A percentile compares a stretch with the other conserved stretches of the same genome.
Conservation (phyloP, 1,140 invertebrate species). For the Mylabris phalerata region DNA sequence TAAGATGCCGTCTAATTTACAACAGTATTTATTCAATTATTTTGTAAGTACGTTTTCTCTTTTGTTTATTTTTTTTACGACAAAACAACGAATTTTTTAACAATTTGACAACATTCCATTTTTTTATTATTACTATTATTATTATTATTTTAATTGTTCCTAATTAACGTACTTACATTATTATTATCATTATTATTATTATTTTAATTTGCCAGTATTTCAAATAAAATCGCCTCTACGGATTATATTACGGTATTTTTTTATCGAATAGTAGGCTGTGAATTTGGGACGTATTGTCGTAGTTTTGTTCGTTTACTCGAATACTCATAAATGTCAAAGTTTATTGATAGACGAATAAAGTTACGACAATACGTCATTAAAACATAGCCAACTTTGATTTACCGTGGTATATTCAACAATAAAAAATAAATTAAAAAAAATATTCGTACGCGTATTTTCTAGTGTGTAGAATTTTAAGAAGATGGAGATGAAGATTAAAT, state of each 20-base stretch:
- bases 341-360: slow-evolving; percentile 1
- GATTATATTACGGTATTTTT: slow-evolving; percentile 8
- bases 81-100: not conserved
- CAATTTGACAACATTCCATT: not conserved
- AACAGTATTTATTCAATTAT: not conserved
- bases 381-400: too few relatives aligned
- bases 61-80: not conserved
- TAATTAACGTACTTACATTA: slow-evolving; percentile 18
- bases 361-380: too few relatives aligned
- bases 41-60: not conserved
- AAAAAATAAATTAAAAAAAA: too few relatives aligned
- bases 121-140: not conserved
- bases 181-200: not conserved
- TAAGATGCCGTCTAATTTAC: not conserved
- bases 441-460: too few relatives aligned
- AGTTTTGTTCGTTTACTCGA: too few relatives aligned
- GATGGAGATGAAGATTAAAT: too few relatives aligned
- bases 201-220: slow-evolving; percentile 21
- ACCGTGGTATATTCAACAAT: too few relatives aligned
- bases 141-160: slow-evolving; percentile 6
- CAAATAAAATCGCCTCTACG: slow-evolving; percentile 19
- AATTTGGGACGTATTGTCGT: too few relatives aligned
- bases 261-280: too few relatives aligned
- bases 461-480: too few relatives aligned
- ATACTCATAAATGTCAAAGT: not conserved